These are phyloP conservation scores for Heterodera carotae DNA, from an alignment of 1,140 invertebrate genomes.

Conservation along the genomic window DNA sequence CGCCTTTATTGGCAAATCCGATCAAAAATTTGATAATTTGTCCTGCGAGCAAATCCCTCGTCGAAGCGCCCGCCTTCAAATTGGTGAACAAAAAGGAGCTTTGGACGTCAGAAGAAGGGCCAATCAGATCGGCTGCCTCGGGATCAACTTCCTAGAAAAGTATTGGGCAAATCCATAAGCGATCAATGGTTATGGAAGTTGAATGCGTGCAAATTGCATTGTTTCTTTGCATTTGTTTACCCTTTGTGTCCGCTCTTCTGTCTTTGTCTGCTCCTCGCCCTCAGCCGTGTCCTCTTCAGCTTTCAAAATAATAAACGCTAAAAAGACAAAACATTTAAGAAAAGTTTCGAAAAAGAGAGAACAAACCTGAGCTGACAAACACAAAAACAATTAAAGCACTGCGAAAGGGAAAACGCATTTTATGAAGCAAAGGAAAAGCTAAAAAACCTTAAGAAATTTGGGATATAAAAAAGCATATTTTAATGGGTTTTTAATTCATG, in stretches of 20 bases:
- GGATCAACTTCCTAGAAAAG: slow-evolving; percentile 3
- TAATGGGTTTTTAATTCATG: too few species aligned
- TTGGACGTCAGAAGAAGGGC: slow-evolving; percentile 77
- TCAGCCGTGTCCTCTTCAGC: slow-evolving; percentile 35
- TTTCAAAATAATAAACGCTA: neutral
- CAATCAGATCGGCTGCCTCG: slow-evolving; percentile 23
- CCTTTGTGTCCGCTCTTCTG: slow-evolving; percentile 24
- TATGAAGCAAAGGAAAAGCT: neutral
- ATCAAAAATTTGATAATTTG: slow-evolving; percentile 89
- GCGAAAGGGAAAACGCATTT: neutral
- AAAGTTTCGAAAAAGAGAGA: neutral
- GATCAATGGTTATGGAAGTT: too few species aligned
- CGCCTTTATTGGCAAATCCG: slow-evolving; percentile 91
- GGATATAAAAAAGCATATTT: too few species aligned
- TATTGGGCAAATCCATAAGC: too few species aligned
- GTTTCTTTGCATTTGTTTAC: neutral
- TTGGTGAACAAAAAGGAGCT: slow-evolving; percentile 84
- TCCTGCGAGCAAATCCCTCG: slow-evolving; percentile 79
- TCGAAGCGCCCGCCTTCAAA: slow-evolving; percentile 66
- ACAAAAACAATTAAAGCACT: neutral
- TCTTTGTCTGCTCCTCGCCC: slow-evolving; percentile 31
- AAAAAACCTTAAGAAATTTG: neutral
- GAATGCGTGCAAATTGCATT: too few species aligned
- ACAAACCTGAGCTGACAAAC: neutral
- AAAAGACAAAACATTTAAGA: slow-evolving; percentile 11